Base-by-base conservation (phyloP, 2,113 vertebrate genomes). In the Peromyscus polionotus region DNA sequence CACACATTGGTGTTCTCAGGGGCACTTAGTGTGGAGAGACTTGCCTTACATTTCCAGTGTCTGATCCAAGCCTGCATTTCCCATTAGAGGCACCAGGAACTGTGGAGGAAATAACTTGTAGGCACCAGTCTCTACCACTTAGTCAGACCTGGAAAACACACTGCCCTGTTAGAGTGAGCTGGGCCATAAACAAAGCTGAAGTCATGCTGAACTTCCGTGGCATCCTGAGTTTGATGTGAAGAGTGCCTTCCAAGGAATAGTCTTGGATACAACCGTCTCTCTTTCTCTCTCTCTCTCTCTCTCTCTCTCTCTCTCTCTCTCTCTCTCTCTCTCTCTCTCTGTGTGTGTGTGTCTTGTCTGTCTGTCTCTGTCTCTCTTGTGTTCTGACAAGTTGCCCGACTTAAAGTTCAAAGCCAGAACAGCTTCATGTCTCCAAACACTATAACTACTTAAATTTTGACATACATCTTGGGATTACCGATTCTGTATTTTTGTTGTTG, bases 31-130 rank as follows among this genome's bases (percentile, higher is more conserved):
- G 63, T 87, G 33, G 73, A 89, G 67, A 92, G 63, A 61, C 72
- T 88, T 48, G 70, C 63, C 36, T 88, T 91, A 84, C 68, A 76
- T 97, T 97, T 92, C 92, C 95, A 90, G 94, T 80, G 51, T 33
- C 20, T 10, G 76, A 85, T 54, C 59, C 59, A 80, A 3, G 42
- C 20, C 96, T 97, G 59, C 7, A 31, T 92, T 97, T 97, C 65
- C 57, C 94, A 61, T 96, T 86, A 76, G 42, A 81, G 5, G 7
- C 63, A 65, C 51, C 76, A 61, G 42, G 63, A 51, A 68, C 42
- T 85, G 93, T 67, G 24, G 84, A 90, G 75, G 45, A 97, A 96
- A 63, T 26, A 48, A 14, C 84, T 19, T 95, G 68, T 73, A 81
- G 88, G 45, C 70, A 90, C 1, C 8, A 70, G n/a, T 83, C 42